Evolutionary conservation across 2,797 vertebrate genomes (phyloP).

Genomic region (Sebastes kiyomatsui): DNA sequence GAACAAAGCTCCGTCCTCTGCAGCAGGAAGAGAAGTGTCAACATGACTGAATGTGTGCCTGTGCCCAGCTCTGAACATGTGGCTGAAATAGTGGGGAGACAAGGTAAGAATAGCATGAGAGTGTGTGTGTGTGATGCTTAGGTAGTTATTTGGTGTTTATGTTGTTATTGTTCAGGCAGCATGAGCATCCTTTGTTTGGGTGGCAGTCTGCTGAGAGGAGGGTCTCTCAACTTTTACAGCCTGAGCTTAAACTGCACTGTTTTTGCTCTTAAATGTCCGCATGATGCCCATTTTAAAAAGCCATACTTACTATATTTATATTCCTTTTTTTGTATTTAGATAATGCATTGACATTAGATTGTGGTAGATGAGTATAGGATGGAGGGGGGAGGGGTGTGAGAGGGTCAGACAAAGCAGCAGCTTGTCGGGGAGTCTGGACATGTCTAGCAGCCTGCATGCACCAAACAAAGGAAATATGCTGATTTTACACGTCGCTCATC

Average conservation of each 20-base stretch:
- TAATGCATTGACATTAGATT: conserved; percentile 60
- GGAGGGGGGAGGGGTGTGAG: conserved; percentile 66
- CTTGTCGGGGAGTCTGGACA: conserved; percentile 85
- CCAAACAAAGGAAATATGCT: conserved; percentile 82
- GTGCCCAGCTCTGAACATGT: too few relatives aligned
- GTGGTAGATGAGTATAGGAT: conserved; percentile 55
- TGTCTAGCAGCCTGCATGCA: conserved; percentile 79
- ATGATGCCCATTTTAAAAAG: conserved; percentile 14
- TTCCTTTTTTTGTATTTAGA: conserved; percentile 36
- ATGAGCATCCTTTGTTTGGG: conserved; percentile 79
- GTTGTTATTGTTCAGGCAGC: conserved; percentile 31
- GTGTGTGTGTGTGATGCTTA: neutral
- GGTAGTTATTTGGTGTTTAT: conserved; percentile 2
- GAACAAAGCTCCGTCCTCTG: too few relatives aligned
- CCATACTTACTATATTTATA: neutral
- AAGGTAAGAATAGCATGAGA: too few relatives aligned
- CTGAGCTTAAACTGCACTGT: neutral
- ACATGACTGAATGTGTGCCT: too few relatives aligned
- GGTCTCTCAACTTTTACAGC: conserved; percentile 61
- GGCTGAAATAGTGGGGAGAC: too few relatives aligned
- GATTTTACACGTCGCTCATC: neutral
- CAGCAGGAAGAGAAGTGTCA: too few relatives aligned
- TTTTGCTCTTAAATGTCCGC: neutral
- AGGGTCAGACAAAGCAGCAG: conserved; percentile 87
- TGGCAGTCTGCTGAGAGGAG: conserved; percentile 53